A percentile compares a stretch with the other conserved stretches of the same genome.
These are phyloP conservation scores for Capricornis sumatraensis DNA, from an alignment of 2,113 vertebrate genomes.

Conservation along the genomic window DNA sequence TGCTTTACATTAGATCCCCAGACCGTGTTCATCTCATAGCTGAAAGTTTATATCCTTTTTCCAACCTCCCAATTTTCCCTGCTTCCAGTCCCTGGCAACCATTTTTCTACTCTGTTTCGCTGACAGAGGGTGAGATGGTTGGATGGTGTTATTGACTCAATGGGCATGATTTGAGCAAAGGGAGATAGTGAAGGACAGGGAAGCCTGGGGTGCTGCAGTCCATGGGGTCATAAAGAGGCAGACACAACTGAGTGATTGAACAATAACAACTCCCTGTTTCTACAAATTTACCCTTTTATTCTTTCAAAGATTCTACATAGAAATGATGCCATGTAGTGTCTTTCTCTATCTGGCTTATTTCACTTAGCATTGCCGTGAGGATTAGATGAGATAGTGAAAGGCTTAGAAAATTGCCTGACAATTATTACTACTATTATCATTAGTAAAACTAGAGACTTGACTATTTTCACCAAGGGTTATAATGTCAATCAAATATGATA, in stretches of 20 bases:
- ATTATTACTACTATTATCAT: not conserved
- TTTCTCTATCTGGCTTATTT: not conserved
- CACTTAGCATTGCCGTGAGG: not conserved
- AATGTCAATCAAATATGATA: not conserved
- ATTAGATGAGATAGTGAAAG: not conserved
- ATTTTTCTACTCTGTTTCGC: not conserved
- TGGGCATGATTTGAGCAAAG: not conserved
- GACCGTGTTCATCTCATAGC: not conserved
- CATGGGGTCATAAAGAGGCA: not conserved
- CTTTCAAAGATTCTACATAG: not conserved
- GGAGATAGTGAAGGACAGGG: not conserved
- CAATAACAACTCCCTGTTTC: not conserved
- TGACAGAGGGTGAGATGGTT: not conserved
- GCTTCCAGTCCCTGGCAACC: not conserved
- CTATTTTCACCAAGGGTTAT: not conserved
- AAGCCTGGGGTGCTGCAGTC: not conserved
- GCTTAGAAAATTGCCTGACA: not conserved
- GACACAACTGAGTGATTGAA: not conserved
- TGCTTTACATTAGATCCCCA: not conserved
- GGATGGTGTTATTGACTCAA: not conserved
- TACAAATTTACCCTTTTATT: not conserved
- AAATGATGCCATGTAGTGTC: not conserved
- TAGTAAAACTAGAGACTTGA: not conserved
- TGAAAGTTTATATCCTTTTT: not conserved
- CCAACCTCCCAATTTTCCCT: not conserved